A percentile compares a stretch with the other conserved stretches of the same genome.
Conservation (phyloP, 37 sponge, comb jelly and placozoan species). For the Cliona cf. orientalis region DNA sequence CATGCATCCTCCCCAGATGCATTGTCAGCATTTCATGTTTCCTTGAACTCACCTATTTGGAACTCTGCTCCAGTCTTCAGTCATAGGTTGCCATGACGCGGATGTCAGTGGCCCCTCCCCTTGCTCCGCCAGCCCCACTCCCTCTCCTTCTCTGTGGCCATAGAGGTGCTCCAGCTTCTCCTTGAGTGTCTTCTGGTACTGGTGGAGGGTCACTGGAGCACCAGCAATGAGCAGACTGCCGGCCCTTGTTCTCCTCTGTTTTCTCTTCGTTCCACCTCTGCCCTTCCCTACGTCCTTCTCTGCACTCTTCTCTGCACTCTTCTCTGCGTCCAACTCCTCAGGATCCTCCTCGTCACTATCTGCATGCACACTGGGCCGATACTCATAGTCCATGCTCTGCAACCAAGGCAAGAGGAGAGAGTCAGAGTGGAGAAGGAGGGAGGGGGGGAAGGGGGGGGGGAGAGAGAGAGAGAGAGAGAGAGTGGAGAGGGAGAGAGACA, state of each 20-base stretch:
- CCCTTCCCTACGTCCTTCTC: background rate
- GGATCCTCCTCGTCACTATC: background rate
- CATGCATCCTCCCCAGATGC: no score
- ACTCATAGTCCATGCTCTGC: constrained; percentile 16
- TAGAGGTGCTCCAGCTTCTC: no score
- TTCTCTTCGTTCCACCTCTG: background rate
- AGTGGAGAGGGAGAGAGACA: no score
- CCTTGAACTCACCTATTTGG: background rate
- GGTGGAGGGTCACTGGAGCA: no score
- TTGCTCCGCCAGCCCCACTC: background rate
- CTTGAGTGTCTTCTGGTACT: no score
- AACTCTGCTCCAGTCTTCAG: background rate
- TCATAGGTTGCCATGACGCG: background rate
- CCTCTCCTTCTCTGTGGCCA: background rate
- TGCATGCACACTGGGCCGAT: background rate
- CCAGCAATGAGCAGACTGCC: no score
- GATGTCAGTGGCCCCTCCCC: background rate
- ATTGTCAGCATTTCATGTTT: no score
- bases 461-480: no score
- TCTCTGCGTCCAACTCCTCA: constrained; percentile 26
- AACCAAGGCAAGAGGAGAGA: constrained; percentile 1
- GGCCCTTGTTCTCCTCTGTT: no score
- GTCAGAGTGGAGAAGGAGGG: constrained; percentile 12
- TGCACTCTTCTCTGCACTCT: background rate
- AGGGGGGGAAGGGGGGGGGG: background rate